phyloP scores from a whole-genome alignment of 2,888 invertebrate species.

The Dicycla oo region DNA sequence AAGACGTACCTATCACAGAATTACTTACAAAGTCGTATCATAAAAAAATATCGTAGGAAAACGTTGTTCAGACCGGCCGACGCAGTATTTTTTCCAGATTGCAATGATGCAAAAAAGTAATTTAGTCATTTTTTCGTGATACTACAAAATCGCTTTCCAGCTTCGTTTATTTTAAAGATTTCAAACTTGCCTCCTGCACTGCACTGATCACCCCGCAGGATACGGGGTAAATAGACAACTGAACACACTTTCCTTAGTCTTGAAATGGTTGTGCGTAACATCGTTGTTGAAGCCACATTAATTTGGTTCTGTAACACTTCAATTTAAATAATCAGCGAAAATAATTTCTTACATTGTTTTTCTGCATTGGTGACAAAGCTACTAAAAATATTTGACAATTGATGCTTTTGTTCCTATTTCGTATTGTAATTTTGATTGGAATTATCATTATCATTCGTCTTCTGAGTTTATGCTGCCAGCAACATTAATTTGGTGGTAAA shows the following conservation, averaged over 20 bases:
- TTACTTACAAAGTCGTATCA: too few species aligned
- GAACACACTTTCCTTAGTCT: constrained; percentile 73
- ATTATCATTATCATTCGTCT: constrained; percentile 37
- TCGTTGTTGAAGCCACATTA: constrained; percentile 61
- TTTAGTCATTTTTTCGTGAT: too few species aligned
- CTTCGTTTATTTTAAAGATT: constrained; percentile 51
- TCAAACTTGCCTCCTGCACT: constrained; percentile 67
- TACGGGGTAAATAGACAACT: constrained; percentile 66
- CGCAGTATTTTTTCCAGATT: too few species aligned
- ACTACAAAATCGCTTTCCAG: too few species aligned
- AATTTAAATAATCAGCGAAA: constrained; percentile 76
- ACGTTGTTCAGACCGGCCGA: too few species aligned
- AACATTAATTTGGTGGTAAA: not conserved
- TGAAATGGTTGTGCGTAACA: constrained; percentile 72
- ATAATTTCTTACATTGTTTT: constrained; percentile 78
- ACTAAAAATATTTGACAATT: constrained; percentile 55
- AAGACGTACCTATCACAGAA: too few species aligned
- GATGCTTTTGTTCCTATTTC: constrained; percentile 61
- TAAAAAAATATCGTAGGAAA: too few species aligned
- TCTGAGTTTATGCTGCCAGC: constrained; percentile 65
- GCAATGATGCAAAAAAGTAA: too few species aligned
- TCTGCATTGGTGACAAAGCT: constrained; percentile 38
- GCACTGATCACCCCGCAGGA: constrained; percentile 67
- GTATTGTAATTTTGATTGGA: constrained; percentile 15
- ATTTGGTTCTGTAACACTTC: constrained; percentile 7